Evolutionary conservation across 2,797 vertebrate genomes (phyloP).

Genomic region (Centroberyx gerrardi): DNA sequence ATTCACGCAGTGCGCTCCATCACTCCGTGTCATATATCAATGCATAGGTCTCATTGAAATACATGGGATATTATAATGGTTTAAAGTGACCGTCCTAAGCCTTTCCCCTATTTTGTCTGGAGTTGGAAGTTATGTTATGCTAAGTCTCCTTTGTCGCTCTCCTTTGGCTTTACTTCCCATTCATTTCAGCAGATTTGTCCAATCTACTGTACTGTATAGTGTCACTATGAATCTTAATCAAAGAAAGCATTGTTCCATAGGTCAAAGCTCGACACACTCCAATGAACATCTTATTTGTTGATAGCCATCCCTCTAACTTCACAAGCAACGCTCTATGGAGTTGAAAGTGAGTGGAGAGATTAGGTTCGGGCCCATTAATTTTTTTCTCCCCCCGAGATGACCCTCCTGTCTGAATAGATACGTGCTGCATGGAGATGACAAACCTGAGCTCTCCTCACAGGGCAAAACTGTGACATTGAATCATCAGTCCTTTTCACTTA

Average conservation of each 20-base stretch:
- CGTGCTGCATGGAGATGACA: conserved; percentile 3
- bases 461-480: not conserved
- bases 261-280: conserved; percentile 20
- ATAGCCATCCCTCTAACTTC: conserved; percentile 36
- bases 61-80: too few species aligned
- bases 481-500: conserved; percentile 8
- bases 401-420: conserved; percentile 21
- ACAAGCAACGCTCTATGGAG: conserved; percentile 10
- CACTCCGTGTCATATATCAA: too few species aligned
- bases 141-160: not conserved
- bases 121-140: not conserved
- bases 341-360: conserved; percentile 21
- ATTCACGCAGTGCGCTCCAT: too few species aligned
- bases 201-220: conserved; percentile 1
- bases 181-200: not conserved
- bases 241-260: conserved; percentile 10
- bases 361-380: not conserved
- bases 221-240: not conserved
- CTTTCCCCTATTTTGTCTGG: not conserved
- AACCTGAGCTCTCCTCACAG: not conserved
- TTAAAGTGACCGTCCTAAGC: not conserved
- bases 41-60: too few species aligned
- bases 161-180: not conserved
- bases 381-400: conserved; percentile 21
- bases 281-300: conserved; percentile 31